phyloP scores from a whole-genome alignment of 2,888 invertebrate species.

The Drosophila siamana region DNA sequence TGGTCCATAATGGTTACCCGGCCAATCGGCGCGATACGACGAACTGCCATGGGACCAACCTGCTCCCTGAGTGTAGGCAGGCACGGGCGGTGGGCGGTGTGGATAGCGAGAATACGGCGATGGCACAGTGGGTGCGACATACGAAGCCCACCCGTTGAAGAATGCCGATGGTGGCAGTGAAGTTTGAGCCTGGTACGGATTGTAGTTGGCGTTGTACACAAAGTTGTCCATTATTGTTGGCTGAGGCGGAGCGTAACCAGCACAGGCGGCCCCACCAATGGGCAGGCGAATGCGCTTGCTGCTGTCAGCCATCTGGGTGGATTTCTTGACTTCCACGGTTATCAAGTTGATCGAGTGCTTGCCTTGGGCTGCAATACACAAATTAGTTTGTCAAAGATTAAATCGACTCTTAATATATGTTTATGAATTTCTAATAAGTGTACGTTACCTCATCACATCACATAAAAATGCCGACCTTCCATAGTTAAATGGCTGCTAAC shows the following conservation, averaged over 20 bases:
- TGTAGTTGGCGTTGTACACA: slow-evolving; percentile 57
- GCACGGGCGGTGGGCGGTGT: slow-evolving; percentile 17
- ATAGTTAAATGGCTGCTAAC: too few relatives aligned
- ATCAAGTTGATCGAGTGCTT: slow-evolving; percentile 79
- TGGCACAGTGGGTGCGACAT: slow-evolving; percentile 61
- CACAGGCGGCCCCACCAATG: slow-evolving; percentile 69
- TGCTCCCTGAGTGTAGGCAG: slow-evolving; percentile 21
- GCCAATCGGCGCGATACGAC: slow-evolving; percentile 53
- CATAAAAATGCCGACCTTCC: too few relatives aligned
- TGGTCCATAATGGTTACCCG: slow-evolving; percentile 23
- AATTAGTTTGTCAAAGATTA: too few relatives aligned
- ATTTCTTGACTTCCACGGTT: slow-evolving; percentile 82
- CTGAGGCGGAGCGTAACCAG: slow-evolving; percentile 75
- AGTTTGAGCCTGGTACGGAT: slow-evolving; percentile 62
- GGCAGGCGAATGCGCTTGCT: slow-evolving; percentile 84
- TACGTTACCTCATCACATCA: too few relatives aligned
- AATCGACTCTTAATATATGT: too few relatives aligned
- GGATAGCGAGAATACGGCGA: slow-evolving; percentile 12
- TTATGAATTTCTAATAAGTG: too few relatives aligned
- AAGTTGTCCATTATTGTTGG: slow-evolving; percentile 60
- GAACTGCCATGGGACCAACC: slow-evolving; percentile 51
- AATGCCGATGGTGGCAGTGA: slow-evolving; percentile 72
- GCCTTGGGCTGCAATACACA: slow-evolving; percentile 63
- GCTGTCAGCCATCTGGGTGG: slow-evolving; percentile 77
- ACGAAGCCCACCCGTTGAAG: slow-evolving; percentile 74